phyloP scores from a whole-genome alignment of 64 coral and sea anemone species.

The Montipora foliosa region DNA sequence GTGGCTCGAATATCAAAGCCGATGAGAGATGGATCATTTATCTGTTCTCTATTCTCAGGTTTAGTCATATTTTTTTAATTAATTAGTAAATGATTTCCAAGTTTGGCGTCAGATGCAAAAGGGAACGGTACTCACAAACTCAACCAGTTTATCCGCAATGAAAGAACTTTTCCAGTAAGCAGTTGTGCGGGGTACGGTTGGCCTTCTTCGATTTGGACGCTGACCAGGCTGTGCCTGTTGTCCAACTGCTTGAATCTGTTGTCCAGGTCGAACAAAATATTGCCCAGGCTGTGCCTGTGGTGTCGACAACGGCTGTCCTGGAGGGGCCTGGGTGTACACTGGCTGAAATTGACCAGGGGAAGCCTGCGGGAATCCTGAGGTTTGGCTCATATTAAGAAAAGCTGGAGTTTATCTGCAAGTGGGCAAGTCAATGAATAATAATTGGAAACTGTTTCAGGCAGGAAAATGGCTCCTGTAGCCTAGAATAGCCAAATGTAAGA shows the following conservation, averaged over 20 bases:
- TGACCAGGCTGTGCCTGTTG: background rate
- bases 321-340: background rate
- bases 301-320: background rate
- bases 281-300: background rate
- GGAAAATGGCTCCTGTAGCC: background rate
- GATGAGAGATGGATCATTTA: too few species aligned
- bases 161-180: slow-evolving; percentile 1
- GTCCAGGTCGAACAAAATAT: background rate
- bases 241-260: background rate
- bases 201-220: background rate
- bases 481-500: background rate
- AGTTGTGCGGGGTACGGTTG: background rate
- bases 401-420: background rate
- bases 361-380: background rate
- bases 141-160: background rate
- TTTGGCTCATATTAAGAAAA: background rate
- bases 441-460: background rate
- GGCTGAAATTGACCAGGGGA: background rate
- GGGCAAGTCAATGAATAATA: background rate
- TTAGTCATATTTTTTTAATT: background rate
- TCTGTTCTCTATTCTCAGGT: too few species aligned
- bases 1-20: too few species aligned
- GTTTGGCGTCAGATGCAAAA: background rate
- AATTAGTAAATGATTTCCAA: background rate
- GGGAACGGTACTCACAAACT: slow-evolving; percentile 6